Conservation (phyloP, 1,140 invertebrate genomes). For the honey bee (Apis mellifera) region DNA sequence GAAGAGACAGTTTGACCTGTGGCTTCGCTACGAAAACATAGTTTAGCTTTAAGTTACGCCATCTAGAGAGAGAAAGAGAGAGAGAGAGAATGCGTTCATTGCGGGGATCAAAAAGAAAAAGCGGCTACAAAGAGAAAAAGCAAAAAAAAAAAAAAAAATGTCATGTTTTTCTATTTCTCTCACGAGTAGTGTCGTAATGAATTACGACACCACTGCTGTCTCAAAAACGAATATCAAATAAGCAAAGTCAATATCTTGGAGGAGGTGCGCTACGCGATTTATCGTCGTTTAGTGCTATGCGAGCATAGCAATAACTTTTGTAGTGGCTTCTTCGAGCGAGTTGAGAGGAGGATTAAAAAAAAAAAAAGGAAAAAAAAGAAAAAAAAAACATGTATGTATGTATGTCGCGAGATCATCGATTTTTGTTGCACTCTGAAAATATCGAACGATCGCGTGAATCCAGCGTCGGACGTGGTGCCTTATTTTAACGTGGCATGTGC, state of each 20-base stretch:
- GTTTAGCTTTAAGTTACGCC: constrained; percentile 3
- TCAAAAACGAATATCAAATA: constrained; percentile 6
- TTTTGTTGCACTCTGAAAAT: constrained; percentile 31
- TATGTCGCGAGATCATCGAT: constrained; percentile 30
- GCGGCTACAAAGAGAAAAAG: not conserved
- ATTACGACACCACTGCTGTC: not conserved
- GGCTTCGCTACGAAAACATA: constrained; percentile 41
- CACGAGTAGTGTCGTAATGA: not conserved
- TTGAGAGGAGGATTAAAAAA: not conserved
- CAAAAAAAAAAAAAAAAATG: too few relatives aligned
- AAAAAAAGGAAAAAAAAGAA: too few relatives aligned
- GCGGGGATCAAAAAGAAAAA: constrained; percentile 46
- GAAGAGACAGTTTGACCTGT: constrained; percentile 78
- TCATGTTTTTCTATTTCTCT: not conserved
- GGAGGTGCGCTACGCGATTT: not conserved
- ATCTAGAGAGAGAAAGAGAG: not conserved
- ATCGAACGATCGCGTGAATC: constrained; percentile 62
- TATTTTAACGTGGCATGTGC: constrained; percentile 73
- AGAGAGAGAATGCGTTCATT: constrained; percentile 32
- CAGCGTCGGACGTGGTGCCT: constrained; percentile 77
- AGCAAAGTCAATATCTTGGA: constrained; percentile 31
- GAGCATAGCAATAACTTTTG: constrained; percentile 12
- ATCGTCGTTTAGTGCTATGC: not conserved
- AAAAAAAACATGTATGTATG: too few relatives aligned
- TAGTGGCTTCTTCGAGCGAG: not conserved